Percentiles rank a stretch among this genome's conserved stretches.
phyloP scores from a whole-genome alignment of 2,888 invertebrate genomes.

The Ecdyonurus torrentis region DNA sequence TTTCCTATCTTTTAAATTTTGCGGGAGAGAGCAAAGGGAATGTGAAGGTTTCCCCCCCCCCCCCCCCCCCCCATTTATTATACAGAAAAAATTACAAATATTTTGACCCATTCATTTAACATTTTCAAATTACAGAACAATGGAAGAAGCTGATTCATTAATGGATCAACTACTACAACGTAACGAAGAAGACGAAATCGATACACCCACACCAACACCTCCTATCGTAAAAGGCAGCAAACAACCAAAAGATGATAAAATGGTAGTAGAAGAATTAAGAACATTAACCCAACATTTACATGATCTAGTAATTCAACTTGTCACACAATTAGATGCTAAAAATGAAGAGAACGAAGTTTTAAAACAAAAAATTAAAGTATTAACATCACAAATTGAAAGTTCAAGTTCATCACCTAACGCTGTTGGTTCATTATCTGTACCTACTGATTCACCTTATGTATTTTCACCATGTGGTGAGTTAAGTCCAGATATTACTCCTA shows the following conservation, averaged over 20 bases:
- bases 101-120: no score
- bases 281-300: conserved; percentile 45
- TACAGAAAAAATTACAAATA: background rate
- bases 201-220: conserved; percentile 17
- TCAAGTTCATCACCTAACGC: background rate
- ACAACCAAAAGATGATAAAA: conserved; percentile 40
- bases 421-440: background rate
- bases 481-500: conserved; percentile 13
- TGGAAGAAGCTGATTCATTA: conserved; percentile 50
- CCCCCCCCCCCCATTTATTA: background rate
- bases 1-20: no score
- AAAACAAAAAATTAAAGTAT: background rate
- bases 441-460: conserved; percentile 15
- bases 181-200: conserved; percentile 11
- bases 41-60: no score
- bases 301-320: conserved; percentile 36
- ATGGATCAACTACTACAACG: conserved; percentile 19
- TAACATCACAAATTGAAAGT: background rate
- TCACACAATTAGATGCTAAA: conserved; percentile 45
- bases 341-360: conserved; percentile 43
- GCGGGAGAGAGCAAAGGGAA: no score
- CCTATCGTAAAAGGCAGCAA: conserved; percentile 24
- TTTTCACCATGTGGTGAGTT: conserved; percentile 20
- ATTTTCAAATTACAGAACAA: no score
- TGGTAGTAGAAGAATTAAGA: conserved; percentile 47